Base-by-base conservation (phyloP, 2,797 vertebrate species). In the Hafferia zeledoni region DNA sequence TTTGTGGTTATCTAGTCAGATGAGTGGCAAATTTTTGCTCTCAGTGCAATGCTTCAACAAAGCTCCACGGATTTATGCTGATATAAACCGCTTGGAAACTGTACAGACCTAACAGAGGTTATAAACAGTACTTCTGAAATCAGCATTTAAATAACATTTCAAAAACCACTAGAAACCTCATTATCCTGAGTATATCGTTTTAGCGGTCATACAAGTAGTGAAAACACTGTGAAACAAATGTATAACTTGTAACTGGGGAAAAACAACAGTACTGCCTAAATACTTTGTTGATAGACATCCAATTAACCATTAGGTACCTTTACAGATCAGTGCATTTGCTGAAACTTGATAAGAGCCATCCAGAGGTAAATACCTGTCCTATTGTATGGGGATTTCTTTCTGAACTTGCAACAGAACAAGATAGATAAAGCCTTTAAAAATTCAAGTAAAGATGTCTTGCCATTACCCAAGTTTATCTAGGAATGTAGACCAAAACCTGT, bases 81-180 rank as follows among this genome's bases (percentile, higher is more conserved):
- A 63, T 74, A 63, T 13, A 89, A 91, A 92, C 28, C 61, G 85
- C 49, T 55, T 74, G 16, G 76, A 97, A 96, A 93, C 39, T 35
- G 16, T 63, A 55, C 37, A 94, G 52, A 35, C 53, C 90, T 52
- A 89, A 86, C 50, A 72, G 74, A 90, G 71, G 53, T 94, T 82
- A 89, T 7, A 13, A 86, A 83, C 79, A 93, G 67, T 93, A 47
- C 52, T 81, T 97, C 74, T 92, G 94, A 96, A 75, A 94, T 71
- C 89, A 93, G 64, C 71, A 94, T 97, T 95, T 95, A 96, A 95
- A 90, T 91, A 94, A 93, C 89, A 75, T 95, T 89, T 81, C 75
- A 93, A 93, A 84, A 84, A 67, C 23, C 83, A 74, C 71, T 94
- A 71, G 70, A 93, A 90, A 92, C 60, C 59, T 95, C 91, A 93